These are phyloP conservation scores for Leucoraja erinaceus DNA, from an alignment of 2,113 vertebrate species.

Conservation along the genomic window DNA sequence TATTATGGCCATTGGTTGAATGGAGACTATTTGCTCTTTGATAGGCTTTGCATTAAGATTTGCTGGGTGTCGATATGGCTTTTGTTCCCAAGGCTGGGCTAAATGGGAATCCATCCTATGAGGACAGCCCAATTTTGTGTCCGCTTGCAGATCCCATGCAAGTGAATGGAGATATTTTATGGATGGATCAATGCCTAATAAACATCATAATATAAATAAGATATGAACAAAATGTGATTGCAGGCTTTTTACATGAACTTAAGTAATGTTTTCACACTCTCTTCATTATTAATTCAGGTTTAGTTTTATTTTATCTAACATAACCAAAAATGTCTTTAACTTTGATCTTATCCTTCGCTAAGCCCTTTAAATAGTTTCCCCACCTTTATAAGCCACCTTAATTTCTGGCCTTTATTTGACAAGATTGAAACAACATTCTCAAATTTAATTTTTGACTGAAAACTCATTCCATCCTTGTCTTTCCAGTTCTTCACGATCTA, in stretches of 20 bases:
- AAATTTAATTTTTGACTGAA: neutral
- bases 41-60: too few species aligned
- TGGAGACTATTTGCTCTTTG: too few species aligned
- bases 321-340: neutral
- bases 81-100: too few species aligned
- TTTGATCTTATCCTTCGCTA: neutral
- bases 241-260: neutral
- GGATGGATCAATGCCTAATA: too few species aligned
- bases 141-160: too few species aligned
- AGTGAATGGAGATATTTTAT: too few species aligned
- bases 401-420: neutral
- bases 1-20: too few species aligned
- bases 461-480: neutral
- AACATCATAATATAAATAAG: neutral
- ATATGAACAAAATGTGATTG: neutral
- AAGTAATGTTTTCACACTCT: neutral
- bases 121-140: too few species aligned
- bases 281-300: neutral
- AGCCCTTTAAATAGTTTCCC: neutral
- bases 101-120: too few species aligned
- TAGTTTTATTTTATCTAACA: neutral
- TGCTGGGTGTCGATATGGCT: too few species aligned
- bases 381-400: neutral
- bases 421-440: neutral
- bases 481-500: neutral